Base-by-base conservation (phyloP, 2,113 vertebrate species). In the Propithecus coquereli region DNA sequence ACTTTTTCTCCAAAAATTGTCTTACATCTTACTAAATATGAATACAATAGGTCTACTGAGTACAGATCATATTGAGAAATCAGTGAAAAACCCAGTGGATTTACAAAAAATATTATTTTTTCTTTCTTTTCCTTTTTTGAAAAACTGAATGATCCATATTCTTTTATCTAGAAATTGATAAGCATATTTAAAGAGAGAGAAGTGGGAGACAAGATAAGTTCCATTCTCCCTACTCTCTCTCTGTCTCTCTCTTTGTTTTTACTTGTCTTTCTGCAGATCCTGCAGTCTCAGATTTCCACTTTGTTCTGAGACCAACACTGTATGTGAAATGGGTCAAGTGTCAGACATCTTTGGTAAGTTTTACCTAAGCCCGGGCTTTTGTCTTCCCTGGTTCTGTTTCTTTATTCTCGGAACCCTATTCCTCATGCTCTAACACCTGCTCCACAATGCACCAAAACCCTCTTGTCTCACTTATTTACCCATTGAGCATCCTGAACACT, bases 221-320 rank as follows among this genome's bases (percentile, higher is more conserved):
- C 43, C 57, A 92, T 70, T 52, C 25, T 76, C 25, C 47, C 68
- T 45, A 27, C 65, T 61, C 43, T 87, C 25, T 54, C 30, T 50
- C 30, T 87, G 17, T 66, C 83, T 77, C n/a, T 87, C 6, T 71
- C 2, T 91, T 8, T 85, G 5, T 87, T 70, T 94, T 91, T 80
- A 63, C 61, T 89, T 90, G 82, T 93, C 90, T 87, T 87, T 92
- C 81, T 93, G 81, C 76, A 95, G 70, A 74, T 95, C 80, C 61
- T 95, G 66, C 32, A 94, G 91, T 90, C 88, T 90, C 85, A 97
- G 81, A 74, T 92, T 77, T 79, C 68, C 1, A 66, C 43, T 84
- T 8, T 92, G 23, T 90, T 92, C 77, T 94, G 70, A 95, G 65
- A 93, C 65, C 43, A 91, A 23, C 83, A 57, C 5, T 87, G 8